These are phyloP conservation scores for Euschistus heros DNA, from an alignment of 1,140 invertebrate genomes.

Conservation along the genomic window DNA sequence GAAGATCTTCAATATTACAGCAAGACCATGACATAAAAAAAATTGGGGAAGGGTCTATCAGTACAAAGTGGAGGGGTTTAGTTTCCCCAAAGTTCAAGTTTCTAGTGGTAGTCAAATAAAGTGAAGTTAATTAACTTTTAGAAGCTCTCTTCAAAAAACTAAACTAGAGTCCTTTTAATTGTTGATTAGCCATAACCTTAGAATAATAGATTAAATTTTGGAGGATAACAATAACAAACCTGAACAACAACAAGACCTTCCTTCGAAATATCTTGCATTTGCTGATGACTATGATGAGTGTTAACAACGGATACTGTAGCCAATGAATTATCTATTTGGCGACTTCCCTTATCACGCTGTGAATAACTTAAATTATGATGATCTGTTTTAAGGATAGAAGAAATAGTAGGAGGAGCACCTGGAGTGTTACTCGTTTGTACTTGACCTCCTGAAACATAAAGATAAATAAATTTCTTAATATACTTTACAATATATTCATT, in stretches of 20 bases:
- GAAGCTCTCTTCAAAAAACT: too few species aligned
- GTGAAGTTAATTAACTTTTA: too few species aligned
- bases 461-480: slow-evolving; percentile 20
- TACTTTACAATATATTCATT: too few species aligned
- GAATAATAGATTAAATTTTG: too few species aligned
- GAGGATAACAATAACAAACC: slow-evolving; percentile 22
- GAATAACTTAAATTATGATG: slow-evolving; percentile 26
- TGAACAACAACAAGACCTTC: slow-evolving; percentile 34
- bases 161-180: too few species aligned
- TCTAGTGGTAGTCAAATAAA: too few species aligned
- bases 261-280: slow-evolving; percentile 30
- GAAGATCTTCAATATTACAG: too few species aligned
- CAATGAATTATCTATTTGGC: slow-evolving; percentile 32
- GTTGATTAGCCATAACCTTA: too few species aligned
- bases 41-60: too few species aligned
- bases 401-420: slow-evolving; percentile 49
- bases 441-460: slow-evolving; percentile 26
- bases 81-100: too few species aligned
- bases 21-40: too few species aligned
- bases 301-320: slow-evolving; percentile 58
- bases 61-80: too few species aligned
- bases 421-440: slow-evolving; percentile 33
- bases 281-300: slow-evolving; percentile 34
- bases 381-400: slow-evolving; percentile 49
- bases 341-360: slow-evolving; percentile 18